Evolutionary conservation across 2,113 vertebrate genomes (phyloP).

Genomic region (Rhombomys opimus): DNA sequence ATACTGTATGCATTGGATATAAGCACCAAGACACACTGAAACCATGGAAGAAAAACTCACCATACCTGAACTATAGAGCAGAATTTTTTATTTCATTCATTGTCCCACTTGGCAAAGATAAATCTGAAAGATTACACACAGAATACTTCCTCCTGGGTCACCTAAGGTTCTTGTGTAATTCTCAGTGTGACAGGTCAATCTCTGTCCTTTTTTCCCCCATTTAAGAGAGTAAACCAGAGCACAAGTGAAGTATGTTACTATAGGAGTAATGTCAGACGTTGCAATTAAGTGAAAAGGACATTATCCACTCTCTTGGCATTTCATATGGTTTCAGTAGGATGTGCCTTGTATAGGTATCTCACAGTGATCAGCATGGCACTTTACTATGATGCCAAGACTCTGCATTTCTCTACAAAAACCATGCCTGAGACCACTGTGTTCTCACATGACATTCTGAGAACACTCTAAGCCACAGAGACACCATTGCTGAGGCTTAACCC

Average conservation of each 20-base stretch:
- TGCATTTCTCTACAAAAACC: not conserved
- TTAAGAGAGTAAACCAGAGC: constrained; percentile 32
- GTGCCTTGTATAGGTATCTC: not conserved
- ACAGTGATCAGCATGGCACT: not conserved
- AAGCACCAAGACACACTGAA: not conserved
- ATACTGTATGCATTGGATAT: not conserved
- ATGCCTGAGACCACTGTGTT: not conserved
- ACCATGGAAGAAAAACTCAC: not conserved
- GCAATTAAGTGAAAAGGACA: not conserved
- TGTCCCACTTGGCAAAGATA: not conserved
- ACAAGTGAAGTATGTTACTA: not conserved
- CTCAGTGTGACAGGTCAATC: not conserved
- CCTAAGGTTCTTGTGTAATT: not conserved
- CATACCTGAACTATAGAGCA: not conserved
- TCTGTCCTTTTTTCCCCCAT: not conserved
- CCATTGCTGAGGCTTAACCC: not conserved
- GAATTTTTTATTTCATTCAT: not conserved
- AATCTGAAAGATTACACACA: not conserved
- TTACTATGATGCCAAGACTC: not conserved
- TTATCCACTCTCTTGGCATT: not conserved
- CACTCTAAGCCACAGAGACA: not conserved
- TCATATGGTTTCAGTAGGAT: not conserved
- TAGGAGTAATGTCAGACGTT: not conserved
- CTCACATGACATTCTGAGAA: not conserved
- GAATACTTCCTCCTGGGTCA: not conserved